Evolutionary conservation across 1,140 invertebrate genomes (phyloP).

Genomic region (Bombus breviceps): DNA sequence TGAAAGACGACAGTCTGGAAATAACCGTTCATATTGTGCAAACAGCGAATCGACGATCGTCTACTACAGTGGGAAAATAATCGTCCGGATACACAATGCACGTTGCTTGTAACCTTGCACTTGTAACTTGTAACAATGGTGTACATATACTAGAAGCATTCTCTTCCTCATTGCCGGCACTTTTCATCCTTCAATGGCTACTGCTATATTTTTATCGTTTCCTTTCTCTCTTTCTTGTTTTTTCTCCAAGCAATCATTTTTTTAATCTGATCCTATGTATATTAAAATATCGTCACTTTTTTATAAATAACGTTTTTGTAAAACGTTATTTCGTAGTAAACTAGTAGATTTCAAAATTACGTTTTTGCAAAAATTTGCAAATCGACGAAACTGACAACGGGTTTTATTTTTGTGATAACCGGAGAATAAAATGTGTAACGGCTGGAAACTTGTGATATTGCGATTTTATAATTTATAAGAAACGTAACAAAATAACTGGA

Average conservation of each 20-base stretch:
- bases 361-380: background rate
- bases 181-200: background rate
- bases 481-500: too few relatives aligned
- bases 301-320: too few relatives aligned
- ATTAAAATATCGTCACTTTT: too few relatives aligned
- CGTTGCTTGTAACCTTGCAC: slow-evolving; percentile 63
- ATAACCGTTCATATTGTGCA: slow-evolving; percentile 41
- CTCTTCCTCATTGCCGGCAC: background rate
- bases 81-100: slow-evolving; percentile 52
- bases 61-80: slow-evolving; percentile 55
- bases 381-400: too few relatives aligned
- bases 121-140: slow-evolving; percentile 64
- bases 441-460: too few relatives aligned
- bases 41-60: slow-evolving; percentile 52
- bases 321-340: too few relatives aligned
- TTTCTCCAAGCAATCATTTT: background rate
- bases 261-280: too few relatives aligned
- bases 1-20: slow-evolving; percentile 24
- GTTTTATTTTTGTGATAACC: background rate
- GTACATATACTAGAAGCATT: slow-evolving; percentile 16
- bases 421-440: background rate
- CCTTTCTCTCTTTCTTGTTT: background rate
- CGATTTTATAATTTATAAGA: too few relatives aligned
- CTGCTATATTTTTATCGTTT: background rate
- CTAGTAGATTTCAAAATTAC: background rate